Conservation (phyloP, 2,113 vertebrate species). For the Dasyurus viverrinus region DNA sequence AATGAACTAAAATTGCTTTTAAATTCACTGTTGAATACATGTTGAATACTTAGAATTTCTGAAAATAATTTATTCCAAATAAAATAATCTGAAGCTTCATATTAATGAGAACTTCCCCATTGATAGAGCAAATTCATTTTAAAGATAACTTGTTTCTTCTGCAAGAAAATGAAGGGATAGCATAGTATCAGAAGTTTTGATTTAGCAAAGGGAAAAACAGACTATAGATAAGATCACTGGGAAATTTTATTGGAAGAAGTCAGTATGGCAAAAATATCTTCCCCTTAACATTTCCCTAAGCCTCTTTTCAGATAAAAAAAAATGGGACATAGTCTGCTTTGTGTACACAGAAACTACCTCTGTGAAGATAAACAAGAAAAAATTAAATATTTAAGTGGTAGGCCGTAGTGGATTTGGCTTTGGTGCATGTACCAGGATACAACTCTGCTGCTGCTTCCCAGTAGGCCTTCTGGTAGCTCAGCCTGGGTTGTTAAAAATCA, state of each 20-base stretch:
- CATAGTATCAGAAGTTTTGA: constrained; percentile 9
- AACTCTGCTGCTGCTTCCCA: background rate
- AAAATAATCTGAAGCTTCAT: constrained; percentile 37
- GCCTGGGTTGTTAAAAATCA: background rate
- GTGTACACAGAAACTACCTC: background rate
- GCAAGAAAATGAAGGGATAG: constrained; percentile 48
- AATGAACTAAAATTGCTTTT: constrained; percentile 51
- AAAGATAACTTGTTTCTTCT: background rate
- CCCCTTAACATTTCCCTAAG: background rate
- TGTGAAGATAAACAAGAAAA: background rate
- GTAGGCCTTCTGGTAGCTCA: too few species aligned
- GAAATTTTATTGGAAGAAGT: constrained; percentile 32
- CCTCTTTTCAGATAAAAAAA: constrained; percentile 38
- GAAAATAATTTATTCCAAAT: constrained; percentile 59
- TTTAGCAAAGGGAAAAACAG: background rate
- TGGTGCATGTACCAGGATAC: background rate
- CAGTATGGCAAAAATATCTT: background rate
- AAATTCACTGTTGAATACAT: constrained; percentile 34
- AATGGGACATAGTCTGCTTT: background rate
- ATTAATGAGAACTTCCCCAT: background rate
- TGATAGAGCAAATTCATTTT: constrained; percentile 56
- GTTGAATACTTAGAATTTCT: constrained; percentile 52
- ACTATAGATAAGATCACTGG: background rate
- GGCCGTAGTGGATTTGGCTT: background rate
- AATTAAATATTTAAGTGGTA: background rate